Evolutionary conservation across 2,888 invertebrate species (phyloP).

Genomic region (Polyommatus iphigenia): DNA sequence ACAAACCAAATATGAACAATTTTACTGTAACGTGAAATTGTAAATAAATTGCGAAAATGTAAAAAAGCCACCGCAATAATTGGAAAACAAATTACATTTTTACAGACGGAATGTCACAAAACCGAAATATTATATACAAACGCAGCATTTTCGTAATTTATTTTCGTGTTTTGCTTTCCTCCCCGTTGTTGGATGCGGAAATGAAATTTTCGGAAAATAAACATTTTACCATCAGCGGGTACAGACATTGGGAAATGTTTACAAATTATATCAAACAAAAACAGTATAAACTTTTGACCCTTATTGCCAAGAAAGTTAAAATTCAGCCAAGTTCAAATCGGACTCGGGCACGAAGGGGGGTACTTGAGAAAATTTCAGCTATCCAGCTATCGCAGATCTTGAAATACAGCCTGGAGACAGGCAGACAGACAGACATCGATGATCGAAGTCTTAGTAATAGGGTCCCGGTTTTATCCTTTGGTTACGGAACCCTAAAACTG

Average conservation of each 20-base stretch:
- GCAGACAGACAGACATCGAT: too few relatives aligned
- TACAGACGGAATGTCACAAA: slow-evolving; percentile 14
- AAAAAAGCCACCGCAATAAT: slow-evolving; percentile 9
- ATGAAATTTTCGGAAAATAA: neutral
- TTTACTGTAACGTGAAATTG: neutral
- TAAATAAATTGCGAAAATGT: neutral
- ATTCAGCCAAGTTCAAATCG: too few relatives aligned
- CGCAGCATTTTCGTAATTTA: neutral
- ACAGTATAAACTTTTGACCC: neutral
- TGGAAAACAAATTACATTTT: slow-evolving; percentile 2
- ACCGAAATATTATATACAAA: slow-evolving; percentile 7
- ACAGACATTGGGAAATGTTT: neutral
- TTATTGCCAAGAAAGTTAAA: too few relatives aligned
- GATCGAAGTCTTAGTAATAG: too few relatives aligned
- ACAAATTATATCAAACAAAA: neutral
- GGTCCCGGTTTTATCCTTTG: too few relatives aligned
- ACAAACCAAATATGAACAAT: neutral
- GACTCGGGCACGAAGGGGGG: too few relatives aligned
- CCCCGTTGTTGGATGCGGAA: neutral
- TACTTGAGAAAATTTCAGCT: too few relatives aligned
- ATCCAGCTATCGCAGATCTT: too few relatives aligned
- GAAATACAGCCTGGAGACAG: too few relatives aligned
- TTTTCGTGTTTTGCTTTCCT: neutral
- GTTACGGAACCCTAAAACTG: too few relatives aligned
- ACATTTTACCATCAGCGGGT: neutral